These are phyloP conservation scores for Tinea semifulvella DNA, from an alignment of 2,888 invertebrate species.

Conservation along the genomic window DNA sequence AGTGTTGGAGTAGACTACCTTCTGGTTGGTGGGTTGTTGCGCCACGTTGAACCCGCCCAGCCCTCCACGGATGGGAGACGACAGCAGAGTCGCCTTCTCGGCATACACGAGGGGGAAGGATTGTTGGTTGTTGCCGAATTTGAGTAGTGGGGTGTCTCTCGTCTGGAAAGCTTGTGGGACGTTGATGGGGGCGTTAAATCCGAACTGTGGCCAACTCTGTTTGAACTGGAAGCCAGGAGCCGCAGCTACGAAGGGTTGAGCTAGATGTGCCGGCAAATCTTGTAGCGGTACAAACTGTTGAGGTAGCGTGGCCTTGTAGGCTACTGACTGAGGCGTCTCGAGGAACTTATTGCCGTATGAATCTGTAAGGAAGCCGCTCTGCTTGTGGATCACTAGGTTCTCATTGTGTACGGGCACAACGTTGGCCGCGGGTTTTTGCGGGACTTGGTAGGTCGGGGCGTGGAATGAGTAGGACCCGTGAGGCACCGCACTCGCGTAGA, in stretches of 20 bases:
- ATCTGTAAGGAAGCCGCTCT: constrained; percentile 42
- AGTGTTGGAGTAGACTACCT: constrained; percentile 31
- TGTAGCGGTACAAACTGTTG: constrained; percentile 51
- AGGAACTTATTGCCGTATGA: constrained; percentile 53
- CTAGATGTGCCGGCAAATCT: constrained; percentile 47
- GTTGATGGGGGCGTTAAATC: constrained; percentile 2
- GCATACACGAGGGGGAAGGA: constrained; percentile 35
- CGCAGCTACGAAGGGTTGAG: constrained; percentile 43
- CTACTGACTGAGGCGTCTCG: constrained; percentile 35
- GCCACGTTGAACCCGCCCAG: constrained; percentile 16
- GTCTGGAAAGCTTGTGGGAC: not conserved
- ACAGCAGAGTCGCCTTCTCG: constrained; percentile 29
- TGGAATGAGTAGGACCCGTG: constrained; percentile 47
- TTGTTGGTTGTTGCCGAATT: constrained; percentile 26
- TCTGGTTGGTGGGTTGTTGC: constrained; percentile 36
- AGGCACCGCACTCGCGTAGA: constrained; percentile 49
- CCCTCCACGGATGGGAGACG: constrained; percentile 26
- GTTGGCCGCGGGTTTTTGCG: constrained; percentile 22
- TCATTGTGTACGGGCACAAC: constrained; percentile 38
- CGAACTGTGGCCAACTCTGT: constrained; percentile 23
- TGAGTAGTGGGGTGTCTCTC: constrained; percentile 28
- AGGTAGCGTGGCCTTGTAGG: constrained; percentile 42
- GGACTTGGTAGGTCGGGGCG: constrained; percentile 29
- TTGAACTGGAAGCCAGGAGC: constrained; percentile 35
- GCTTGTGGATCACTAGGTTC: constrained; percentile 30